Base-by-base conservation (phyloP, 2,888 invertebrate species). In the Deilephila elpenor region DNA sequence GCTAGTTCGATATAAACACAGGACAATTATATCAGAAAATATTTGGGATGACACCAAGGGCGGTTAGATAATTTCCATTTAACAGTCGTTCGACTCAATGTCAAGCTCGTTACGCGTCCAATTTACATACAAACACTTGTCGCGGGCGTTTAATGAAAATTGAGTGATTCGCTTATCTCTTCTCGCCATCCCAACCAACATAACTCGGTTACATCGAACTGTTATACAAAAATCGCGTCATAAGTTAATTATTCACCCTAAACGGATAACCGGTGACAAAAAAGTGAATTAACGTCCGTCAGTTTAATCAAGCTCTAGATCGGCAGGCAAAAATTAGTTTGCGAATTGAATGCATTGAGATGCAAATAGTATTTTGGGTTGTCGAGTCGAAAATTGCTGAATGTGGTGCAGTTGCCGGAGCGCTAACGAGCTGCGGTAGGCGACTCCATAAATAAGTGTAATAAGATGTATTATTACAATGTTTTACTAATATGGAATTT, bases 311-410 rank as follows among this genome's bases (percentile, higher is more conserved):
- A n/a, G 56, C n/a, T 19, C 14, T 14, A n/a, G 56, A 25, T 11
- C 17, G 34, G 19, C 34, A 19, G 34, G 64, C 11, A 0, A 37
- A 44, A 64, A 44, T 44, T 64, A 37, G 51, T n/a, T 71, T 32
- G 44, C 29, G 29, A 20, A 71, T 59, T 71, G 34, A 71, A 34
- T 56, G 56, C 71, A 59, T 71, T 71, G 71, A 32, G n/a, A 71
- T 71, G 71, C 71, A 59, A 71, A 71, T 71, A 59, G 32, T 32
- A 53, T 67, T 44, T 70, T 5, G 3, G 20, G 19, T 44, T n/a
- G 51, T 17, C 70, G 70, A 25, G 19, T 17, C 11, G 51, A 29
- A 19, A 70, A 19, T 70, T 70, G 19, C 19, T 7, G 53, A 29
- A 53, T 51, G 67, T 6, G 67, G 20, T 14, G 25, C 25, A 4